A percentile compares a stretch with the other conserved stretches of the same genome.
Evolutionary conservation across 2,113 vertebrate genomes (phyloP).

Genomic region (Trichechus manatus): DNA sequence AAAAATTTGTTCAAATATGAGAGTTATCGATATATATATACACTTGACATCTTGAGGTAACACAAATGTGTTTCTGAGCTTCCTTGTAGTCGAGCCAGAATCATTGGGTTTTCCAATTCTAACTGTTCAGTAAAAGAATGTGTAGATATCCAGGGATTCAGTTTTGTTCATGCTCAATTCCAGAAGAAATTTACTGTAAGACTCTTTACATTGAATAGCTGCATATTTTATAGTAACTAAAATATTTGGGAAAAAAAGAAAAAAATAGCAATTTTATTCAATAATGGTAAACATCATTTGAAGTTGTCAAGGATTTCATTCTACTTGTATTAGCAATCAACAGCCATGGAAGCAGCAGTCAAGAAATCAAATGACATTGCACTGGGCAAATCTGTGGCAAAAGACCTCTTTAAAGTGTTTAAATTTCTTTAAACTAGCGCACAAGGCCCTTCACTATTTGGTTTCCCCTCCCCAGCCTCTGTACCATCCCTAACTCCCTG

Average conservation of each 20-base stretch:
- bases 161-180: neutral
- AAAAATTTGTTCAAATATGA: neutral
- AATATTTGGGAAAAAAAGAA: neutral
- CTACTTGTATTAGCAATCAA: too few relatives aligned
- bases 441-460: neutral
- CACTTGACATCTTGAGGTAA: neutral
- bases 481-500: neutral
- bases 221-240: neutral
- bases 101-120: conserved; percentile 1
- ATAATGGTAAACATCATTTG: too few relatives aligned
- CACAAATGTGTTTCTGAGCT: neutral
- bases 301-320: too few relatives aligned
- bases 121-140: neutral
- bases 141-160: neutral
- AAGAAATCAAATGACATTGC: too few relatives aligned
- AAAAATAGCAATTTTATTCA: too few relatives aligned
- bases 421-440: neutral
- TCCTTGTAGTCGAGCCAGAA: neutral
- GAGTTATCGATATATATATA: neutral
- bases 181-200: neutral
- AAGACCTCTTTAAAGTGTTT: neutral
- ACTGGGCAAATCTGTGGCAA: too few relatives aligned
- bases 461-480: neutral
- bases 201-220: neutral
- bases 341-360: too few relatives aligned